Base-by-base conservation (phyloP, 2,113 vertebrate species). In the Tamias sibiricus region DNA sequence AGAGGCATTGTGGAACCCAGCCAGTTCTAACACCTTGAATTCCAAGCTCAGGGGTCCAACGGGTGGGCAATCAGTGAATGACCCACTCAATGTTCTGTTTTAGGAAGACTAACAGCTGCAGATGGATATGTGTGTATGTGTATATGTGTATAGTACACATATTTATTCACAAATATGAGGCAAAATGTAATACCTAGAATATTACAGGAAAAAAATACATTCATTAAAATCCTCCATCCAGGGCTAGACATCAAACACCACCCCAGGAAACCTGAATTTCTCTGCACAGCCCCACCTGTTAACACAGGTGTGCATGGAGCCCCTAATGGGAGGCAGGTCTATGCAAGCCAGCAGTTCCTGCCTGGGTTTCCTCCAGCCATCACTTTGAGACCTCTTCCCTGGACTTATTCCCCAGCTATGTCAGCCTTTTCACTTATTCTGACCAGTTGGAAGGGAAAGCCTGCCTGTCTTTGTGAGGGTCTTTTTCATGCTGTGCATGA, bases 291-390 rank as follows among this genome's bases (percentile, higher is more conserved):
- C 40, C 62, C 10, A 11, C 4, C n/a, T 14, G 68, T 77, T 13
- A 68, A 1, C 42, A 8, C 10, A 0, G n/a, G 44, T 17, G 0
- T 5, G 52, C 6, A 1, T 0, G 10, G 49, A 22, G 80, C 42
- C 20, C 20, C 4, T 11, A 2, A 8, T 1, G 0, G 2, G 10
- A 26, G 62, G 64, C 13, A 22, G 72, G 35, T 54, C 16, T 0
- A 1, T 1, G 4, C 14, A 6, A 10, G 19, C 54, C 52, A 49
- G 28, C 0, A 12, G 3, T 35, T 52, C 14, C 13, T 1, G 4
- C 12, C 1, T 32, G 64, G 64, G 19, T 20, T 10, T 35, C 77
- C 75, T 40, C 92, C 0, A 9, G 47, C 26, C 37, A 14, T 37
- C 52, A 4, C 76, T n/a, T 2, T 4, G 74, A 91, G 47, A 71